Conservation (phyloP, 2,888 invertebrate genomes). For the Tetrapedia diversipes region DNA sequence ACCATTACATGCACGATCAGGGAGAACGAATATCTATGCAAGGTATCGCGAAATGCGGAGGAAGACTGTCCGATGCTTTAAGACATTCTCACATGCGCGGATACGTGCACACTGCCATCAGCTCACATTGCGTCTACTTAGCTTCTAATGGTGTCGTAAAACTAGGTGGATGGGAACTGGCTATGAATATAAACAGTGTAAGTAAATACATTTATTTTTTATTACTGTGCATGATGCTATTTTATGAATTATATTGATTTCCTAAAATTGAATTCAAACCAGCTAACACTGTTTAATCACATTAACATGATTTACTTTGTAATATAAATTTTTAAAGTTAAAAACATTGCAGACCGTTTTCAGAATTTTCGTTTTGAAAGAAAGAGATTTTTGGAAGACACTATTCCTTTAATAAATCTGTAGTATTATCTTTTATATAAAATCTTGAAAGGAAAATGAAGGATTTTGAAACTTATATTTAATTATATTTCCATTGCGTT, state of each 20-base stretch:
- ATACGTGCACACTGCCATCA: conserved; percentile 76
- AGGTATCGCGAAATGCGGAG: conserved; percentile 72
- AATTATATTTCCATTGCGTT: no score
- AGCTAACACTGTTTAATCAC: background rate
- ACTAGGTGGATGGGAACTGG: conserved; percentile 79
- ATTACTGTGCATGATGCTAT: background rate
- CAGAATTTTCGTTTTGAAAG: background rate
- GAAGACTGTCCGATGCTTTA: conserved; percentile 75
- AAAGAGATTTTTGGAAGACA: no score
- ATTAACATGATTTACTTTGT: no score
- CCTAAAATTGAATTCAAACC: background rate
- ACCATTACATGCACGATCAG: conserved; percentile 77
- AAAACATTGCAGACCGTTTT: background rate
- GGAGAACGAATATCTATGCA: conserved; percentile 75
- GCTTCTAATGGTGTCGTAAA: conserved; percentile 73
- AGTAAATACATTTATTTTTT: conserved; percentile 21
- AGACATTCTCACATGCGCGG: conserved; percentile 76
- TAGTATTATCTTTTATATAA: background rate
- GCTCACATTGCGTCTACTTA: conserved; percentile 76
- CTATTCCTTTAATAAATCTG: no score
- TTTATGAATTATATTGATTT: background rate
- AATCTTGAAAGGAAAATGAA: background rate
- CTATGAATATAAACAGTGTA: conserved; percentile 66
- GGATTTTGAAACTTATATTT: background rate
- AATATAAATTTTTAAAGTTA: background rate